Conservation (phyloP, 1,140 invertebrate species). For the Hylaeus anthracinus region DNA sequence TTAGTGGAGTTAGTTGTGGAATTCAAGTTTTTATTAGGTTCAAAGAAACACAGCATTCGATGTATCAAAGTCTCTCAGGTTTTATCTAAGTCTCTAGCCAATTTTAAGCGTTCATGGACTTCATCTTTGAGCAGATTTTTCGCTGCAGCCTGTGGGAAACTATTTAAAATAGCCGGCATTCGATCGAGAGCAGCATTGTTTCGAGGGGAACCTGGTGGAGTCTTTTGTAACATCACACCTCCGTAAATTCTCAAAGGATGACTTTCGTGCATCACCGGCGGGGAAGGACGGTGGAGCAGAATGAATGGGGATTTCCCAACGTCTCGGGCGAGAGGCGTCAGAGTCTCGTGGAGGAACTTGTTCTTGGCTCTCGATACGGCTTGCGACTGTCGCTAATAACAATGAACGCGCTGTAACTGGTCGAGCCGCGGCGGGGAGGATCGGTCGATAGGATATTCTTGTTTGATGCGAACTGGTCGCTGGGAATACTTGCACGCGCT, state of each 20-base stretch:
- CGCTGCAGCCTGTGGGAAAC: constrained; percentile 23
- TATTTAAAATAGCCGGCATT: constrained; percentile 36
- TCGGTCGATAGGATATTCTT: not conserved
- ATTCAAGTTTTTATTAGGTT: no score
- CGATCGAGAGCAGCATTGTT: constrained; percentile 41
- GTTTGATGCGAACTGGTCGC: not conserved
- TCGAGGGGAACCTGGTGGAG: not conserved
- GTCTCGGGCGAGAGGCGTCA: constrained; percentile 15
- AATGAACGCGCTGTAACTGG: constrained; percentile 25
- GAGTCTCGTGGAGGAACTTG: constrained; percentile 11
- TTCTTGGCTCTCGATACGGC: constrained; percentile 25
- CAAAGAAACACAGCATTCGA: no score
- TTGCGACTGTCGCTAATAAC: constrained; percentile 41
- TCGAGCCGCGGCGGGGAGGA: not conserved
- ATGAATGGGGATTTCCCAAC: constrained; percentile 48
- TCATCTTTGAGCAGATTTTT: constrained; percentile 8
- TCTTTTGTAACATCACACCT: constrained; percentile 40
- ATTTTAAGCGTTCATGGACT: no score
- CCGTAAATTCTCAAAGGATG: constrained; percentile 50
- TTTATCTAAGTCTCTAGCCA: not conserved
- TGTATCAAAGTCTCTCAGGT: no score
- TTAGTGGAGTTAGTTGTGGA: no score
- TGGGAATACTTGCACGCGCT: not conserved
- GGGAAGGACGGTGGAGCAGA: not conserved
- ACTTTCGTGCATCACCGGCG: constrained; percentile 31